These are phyloP conservation scores for Muntiacus muntjak DNA, from an alignment of 2,113 vertebrate species.

Conservation along the genomic window DNA sequence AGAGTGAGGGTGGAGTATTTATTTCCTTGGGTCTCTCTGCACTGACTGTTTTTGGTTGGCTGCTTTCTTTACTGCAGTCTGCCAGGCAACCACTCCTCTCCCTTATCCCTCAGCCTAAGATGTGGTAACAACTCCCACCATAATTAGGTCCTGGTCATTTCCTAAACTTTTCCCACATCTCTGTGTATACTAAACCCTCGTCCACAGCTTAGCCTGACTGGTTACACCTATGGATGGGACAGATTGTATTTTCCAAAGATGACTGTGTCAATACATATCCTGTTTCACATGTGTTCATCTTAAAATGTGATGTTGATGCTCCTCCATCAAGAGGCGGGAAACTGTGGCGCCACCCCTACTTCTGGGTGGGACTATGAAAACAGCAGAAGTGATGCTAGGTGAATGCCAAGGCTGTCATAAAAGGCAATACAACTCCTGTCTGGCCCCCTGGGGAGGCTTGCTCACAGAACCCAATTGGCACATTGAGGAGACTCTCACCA, in stretches of 20 bases:
- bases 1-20: background rate
- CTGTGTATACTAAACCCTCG: background rate
- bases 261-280: background rate
- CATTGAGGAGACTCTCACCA: background rate
- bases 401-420: background rate
- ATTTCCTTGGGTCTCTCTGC: background rate
- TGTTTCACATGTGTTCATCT: background rate
- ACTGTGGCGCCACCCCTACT: background rate
- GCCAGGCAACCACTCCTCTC: background rate
- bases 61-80: background rate
- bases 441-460: background rate
- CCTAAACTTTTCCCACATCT: background rate
- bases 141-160: background rate
- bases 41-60: background rate
- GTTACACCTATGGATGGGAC: background rate
- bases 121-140: background rate
- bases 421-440: background rate
- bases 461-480: background rate
- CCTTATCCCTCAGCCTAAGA: background rate
- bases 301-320: background rate
- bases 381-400: background rate
- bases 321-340: background rate
- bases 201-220: background rate
- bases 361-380: background rate
- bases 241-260: background rate